Percentiles rank a stretch among this genome's conserved stretches.
Evolutionary conservation across 2,113 vertebrate genomes (phyloP).

Genomic region (Podarcis muralis): DNA sequence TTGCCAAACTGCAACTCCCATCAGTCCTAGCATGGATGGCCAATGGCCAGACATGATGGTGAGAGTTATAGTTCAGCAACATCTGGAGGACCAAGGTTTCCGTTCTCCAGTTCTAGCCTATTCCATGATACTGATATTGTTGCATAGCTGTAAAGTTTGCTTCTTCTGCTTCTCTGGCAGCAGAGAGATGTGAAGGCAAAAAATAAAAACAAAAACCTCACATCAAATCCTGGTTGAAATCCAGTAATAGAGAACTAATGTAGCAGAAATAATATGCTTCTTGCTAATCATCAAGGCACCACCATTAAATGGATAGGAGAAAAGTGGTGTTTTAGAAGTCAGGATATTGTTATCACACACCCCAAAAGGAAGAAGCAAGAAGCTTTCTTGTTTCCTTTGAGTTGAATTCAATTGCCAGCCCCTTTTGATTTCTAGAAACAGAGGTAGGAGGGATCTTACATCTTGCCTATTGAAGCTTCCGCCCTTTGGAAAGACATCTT

Average conservation of each 20-base stretch:
- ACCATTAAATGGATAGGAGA: constrained; percentile 53
- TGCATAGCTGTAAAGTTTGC: not conserved
- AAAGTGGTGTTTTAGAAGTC: constrained; percentile 56
- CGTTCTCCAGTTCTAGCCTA: no score
- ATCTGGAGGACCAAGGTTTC: no score
- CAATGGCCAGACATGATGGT: no score
- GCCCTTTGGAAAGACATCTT: not conserved
- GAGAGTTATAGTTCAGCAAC: no score
- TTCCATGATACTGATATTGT: no score
- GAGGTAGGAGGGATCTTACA: not conserved
- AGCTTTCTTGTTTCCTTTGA: constrained; percentile 49
- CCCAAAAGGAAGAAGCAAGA: constrained; percentile 39
- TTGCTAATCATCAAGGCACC: constrained; percentile 46
- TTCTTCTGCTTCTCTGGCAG: not conserved
- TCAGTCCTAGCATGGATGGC: no score
- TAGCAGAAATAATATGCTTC: constrained; percentile 57
- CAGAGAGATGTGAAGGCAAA: not conserved
- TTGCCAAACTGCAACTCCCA: no score
- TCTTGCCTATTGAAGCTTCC: not conserved
- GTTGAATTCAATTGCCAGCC: constrained; percentile 29
- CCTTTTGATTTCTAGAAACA: not conserved
- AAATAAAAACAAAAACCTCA: constrained; percentile 39
- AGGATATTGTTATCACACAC: constrained; percentile 54
- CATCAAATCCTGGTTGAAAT: constrained; percentile 59
- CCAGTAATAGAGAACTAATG: constrained; percentile 62